Evolutionary conservation across 2,113 vertebrate species (phyloP), one percentile per base, ranked within the genome.

Genomic region (Trachemys scripta): DNA sequence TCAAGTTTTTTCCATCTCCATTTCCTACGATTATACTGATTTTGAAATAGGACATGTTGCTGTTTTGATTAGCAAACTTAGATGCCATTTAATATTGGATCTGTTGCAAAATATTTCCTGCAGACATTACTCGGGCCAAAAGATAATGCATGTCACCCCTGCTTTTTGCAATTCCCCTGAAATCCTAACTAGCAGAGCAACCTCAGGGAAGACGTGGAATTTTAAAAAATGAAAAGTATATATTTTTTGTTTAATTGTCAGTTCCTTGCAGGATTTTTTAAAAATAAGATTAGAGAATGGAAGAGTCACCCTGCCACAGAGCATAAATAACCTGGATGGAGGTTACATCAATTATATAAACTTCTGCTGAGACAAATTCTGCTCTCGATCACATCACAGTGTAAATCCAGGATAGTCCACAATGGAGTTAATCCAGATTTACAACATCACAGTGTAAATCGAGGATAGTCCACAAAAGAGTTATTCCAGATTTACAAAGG

Each of bases 381-480:
- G 88, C 87, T 95, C 65, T 85, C 89, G 87, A 92, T 97, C 91
- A 93, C 84, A 93, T 93, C 90, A 51, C 75, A 81, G 79, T 88
- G 65, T 93, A 69, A 95, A 97, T 93, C 92, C 92, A 87, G 92
- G 95, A 45, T 42, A 25, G 47, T 93, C 89, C 88, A 3, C 92
- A 96, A 96, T 96, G 84, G 80, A 96, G 95, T 92, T 87, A 96
- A 81, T 53, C 91, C 96, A 97, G 93, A 93, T 96, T 97, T 94
- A 91, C 93, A 91, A 93, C 83, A 93, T 93, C 90, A 50, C 75
- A 80, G 81, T 87, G 79, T 93, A 69, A 95, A 97, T 94, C 92
- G 90, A 87, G 92, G 95, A 45, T 38, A 24, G 54, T 92, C 89
- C 90, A 3, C 91, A 96, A 96, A 96, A 82, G 80, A 97, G 95